These are phyloP conservation scores for Barypeithes pellucidus DNA, from an alignment of 2,888 invertebrate species.

Conservation along the genomic window DNA sequence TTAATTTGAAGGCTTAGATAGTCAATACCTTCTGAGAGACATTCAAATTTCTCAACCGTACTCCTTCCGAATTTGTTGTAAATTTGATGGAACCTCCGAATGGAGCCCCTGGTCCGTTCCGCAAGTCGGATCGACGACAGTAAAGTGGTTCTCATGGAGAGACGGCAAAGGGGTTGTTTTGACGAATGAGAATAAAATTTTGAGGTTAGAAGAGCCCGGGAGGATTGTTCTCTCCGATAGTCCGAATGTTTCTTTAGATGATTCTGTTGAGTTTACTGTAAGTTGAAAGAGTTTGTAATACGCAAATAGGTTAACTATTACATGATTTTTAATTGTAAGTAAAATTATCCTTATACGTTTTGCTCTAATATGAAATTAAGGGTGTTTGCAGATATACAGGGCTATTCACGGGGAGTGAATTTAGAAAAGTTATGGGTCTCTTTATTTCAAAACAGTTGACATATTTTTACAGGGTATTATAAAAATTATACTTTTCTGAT, in stretches of 20 bases:
- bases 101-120: constrained; percentile 75
- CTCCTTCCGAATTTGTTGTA: constrained; percentile 74
- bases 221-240: constrained; percentile 71
- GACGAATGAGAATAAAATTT: constrained; percentile 72
- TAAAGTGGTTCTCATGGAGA: constrained; percentile 72
- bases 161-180: constrained; percentile 65
- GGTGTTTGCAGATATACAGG: no score
- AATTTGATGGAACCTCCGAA: constrained; percentile 68
- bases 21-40: constrained; percentile 71
- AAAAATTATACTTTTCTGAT: no score
- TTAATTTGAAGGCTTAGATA: constrained; percentile 68
- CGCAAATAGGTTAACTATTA: no score
- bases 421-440: no score
- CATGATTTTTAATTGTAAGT: no score
- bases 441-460: no score
- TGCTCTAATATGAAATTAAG: no score
- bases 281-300: constrained; percentile 68
- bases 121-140: constrained; percentile 69
- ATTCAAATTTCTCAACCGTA: constrained; percentile 70
- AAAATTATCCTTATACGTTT: no score
- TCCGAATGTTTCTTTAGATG: constrained; percentile 71
- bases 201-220: constrained; percentile 64
- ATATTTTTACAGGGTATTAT: no score
- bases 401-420: no score
- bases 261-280: constrained; percentile 74